Evolutionary conservation across 2,797 vertebrate species (phyloP), one percentile per base, ranked within the genome.

Genomic region (Cercopithecus mitis): DNA sequence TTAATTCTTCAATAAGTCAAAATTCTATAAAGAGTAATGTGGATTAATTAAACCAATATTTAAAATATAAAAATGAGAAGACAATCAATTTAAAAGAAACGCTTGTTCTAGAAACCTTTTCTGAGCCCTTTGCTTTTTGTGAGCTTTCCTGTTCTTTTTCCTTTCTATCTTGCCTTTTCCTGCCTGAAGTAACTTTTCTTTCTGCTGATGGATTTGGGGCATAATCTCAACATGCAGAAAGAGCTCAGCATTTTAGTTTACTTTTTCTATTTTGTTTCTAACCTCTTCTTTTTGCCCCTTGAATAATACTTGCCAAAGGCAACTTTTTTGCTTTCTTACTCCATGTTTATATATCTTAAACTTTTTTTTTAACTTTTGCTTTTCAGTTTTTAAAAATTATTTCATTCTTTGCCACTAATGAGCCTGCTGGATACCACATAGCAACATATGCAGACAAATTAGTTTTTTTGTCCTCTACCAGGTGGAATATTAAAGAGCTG

Each of bases 401-500:
- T 95, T 85, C 33, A 43, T 95, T 85, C 73, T 96, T 97, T 91
- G 57, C 64, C 39, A 45, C 72, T 80, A 86, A 80, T 86, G 36
- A 77, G 41, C n/a, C 79, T 86, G 55, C 79, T 91, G 55, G 57
- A 64, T 76, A 47, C 76, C 20, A 90, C 55, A 94, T 36, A 93
- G 55, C 58, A 87, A 57, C 50, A 96, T 84, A 77, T 85, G 39
- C 39, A 92, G 64, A 94, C 47, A 89, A 27, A 70, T 96, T 90
- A 58, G 41, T 39, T 95, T 92, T 92, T 88, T 72, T 67, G 33
- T 90, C 64, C 93, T 86, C 33, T 94, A 41, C 80, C 61, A 97
- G 96, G 96, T 98, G 92, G 95, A 97, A 92, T 97, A 86, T 81
- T 89, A 92, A 92, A 89, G 61, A 95, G 70, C 83, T 86, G 14